Conservation (phyloP, 2,797 vertebrate genomes). For the Pseudotriccus pelzelni region DNA sequence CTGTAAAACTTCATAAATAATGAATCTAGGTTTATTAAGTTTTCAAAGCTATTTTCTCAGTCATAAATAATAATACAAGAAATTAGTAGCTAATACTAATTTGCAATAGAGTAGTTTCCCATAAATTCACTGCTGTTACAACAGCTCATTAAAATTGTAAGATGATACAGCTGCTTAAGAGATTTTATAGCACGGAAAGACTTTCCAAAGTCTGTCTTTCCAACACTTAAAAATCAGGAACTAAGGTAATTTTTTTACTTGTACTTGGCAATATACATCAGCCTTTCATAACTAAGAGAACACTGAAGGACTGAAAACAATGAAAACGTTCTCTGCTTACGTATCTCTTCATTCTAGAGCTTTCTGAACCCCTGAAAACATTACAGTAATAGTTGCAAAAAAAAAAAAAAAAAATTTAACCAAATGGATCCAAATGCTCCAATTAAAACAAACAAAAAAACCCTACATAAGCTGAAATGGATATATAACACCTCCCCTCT, state of each 20-base stretch:
- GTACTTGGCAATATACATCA: not conserved
- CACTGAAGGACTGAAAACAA: not conserved
- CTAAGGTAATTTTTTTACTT: not conserved
- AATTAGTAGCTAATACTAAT: conserved; percentile 32
- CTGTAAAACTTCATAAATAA: conserved; percentile 30
- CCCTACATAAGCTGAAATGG: not conserved
- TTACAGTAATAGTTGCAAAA: not conserved
- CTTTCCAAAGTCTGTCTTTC: not conserved
- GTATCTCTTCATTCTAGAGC: not conserved
- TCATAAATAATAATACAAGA: conserved; percentile 45
- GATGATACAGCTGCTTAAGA: not conserved
- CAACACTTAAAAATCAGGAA: not conserved
- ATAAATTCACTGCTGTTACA: conserved; percentile 16
- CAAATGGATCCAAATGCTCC: not conserved
- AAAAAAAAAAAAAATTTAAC: not conserved
- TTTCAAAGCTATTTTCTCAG: conserved; percentile 39
- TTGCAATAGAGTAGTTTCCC: not conserved
- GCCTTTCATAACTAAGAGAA: not conserved
- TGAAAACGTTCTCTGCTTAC: not conserved
- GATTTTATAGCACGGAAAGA: not conserved
- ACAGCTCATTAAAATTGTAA: conserved; percentile 39
- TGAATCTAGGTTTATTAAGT: conserved; percentile 22
- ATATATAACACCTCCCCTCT: not conserved
- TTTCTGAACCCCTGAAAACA: not conserved
- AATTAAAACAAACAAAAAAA: not conserved